These are phyloP conservation scores for Nannoperca obscura DNA, from an alignment of 2,797 vertebrate species.

Conservation along the genomic window DNA sequence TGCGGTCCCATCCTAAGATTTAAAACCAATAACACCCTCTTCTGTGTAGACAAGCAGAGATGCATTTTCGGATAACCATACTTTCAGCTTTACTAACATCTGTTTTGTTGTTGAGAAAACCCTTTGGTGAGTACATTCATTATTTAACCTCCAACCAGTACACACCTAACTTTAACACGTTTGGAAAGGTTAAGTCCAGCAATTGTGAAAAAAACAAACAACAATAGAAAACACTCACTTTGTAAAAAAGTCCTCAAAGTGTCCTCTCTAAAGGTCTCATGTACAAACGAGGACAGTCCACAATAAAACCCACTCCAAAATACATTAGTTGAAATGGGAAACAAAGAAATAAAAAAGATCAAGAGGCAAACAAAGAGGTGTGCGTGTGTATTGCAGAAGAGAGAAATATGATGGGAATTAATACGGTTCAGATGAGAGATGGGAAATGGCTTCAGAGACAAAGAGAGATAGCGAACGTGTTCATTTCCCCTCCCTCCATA, in stretches of 20 bases:
- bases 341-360: neutral
- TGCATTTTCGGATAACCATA: neutral
- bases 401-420: conserved; percentile 30
- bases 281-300: conserved; percentile 1
- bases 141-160: neutral
- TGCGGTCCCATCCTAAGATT: too few species aligned
- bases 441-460: conserved; percentile 61
- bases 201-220: neutral
- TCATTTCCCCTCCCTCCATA: conserved; percentile 68
- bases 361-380: conserved; percentile 20
- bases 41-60: neutral
- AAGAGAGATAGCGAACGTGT: conserved; percentile 61
- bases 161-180: neutral
- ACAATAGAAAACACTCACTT: neutral
- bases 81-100: neutral
- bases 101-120: neutral
- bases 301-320: neutral
- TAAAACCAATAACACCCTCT: neutral
- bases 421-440: conserved; percentile 51
- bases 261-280: neutral
- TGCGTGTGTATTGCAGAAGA: conserved; percentile 27
- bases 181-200: neutral
- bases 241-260: neutral
- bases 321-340: neutral
- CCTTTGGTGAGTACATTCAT: neutral